Conservation (phyloP, 2,888 invertebrate genomes). For the Plutella xylostella region DNA sequence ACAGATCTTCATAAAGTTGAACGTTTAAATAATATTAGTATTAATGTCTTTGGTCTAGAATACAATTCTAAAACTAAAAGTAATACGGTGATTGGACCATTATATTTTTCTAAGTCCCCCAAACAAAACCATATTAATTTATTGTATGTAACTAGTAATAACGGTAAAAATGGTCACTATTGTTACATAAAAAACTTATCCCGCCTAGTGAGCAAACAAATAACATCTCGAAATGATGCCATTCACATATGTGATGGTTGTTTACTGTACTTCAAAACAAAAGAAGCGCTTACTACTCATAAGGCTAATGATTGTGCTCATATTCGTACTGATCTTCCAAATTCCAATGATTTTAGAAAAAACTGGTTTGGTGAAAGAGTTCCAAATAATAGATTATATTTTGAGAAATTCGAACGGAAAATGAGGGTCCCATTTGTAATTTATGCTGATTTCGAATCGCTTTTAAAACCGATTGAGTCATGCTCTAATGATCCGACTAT, state of each 20-base stretch:
- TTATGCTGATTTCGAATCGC: slow-evolving; percentile 22
- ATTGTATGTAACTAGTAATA: slow-evolving; percentile 17
- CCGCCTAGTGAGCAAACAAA: slow-evolving; percentile 19
- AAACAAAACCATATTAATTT: slow-evolving; percentile 20
- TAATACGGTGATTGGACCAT: slow-evolving; percentile 18
- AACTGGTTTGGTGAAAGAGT: slow-evolving; percentile 5
- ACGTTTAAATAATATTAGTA: slow-evolving; percentile 21
- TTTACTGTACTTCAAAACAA: slow-evolving; percentile 13
- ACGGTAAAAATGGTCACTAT: slow-evolving; percentile 18
- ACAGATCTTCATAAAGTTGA: slow-evolving; percentile 22
- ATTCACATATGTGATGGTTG: slow-evolving; percentile 17
- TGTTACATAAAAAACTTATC: slow-evolving; percentile 22
- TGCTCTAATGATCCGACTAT: slow-evolving; percentile 18
- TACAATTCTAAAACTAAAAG: slow-evolving; percentile 15
- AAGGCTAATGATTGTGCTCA: slow-evolving; percentile 16
- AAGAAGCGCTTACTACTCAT: slow-evolving; percentile 13
- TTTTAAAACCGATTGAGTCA: slow-evolving; percentile 19
- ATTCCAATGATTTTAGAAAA: neutral
- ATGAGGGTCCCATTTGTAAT: slow-evolving; percentile 19
- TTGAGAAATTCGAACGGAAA: slow-evolving; percentile 16
- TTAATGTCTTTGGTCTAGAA: slow-evolving; percentile 24
- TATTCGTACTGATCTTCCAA: slow-evolving; percentile 15
- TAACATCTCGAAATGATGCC: slow-evolving; percentile 10
- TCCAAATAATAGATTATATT: slow-evolving; percentile 14
- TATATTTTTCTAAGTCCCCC: slow-evolving; percentile 19